phyloP scores from a whole-genome alignment of 1,140 invertebrate genomes.

The Bursaphelenchus mucronatus region DNA sequence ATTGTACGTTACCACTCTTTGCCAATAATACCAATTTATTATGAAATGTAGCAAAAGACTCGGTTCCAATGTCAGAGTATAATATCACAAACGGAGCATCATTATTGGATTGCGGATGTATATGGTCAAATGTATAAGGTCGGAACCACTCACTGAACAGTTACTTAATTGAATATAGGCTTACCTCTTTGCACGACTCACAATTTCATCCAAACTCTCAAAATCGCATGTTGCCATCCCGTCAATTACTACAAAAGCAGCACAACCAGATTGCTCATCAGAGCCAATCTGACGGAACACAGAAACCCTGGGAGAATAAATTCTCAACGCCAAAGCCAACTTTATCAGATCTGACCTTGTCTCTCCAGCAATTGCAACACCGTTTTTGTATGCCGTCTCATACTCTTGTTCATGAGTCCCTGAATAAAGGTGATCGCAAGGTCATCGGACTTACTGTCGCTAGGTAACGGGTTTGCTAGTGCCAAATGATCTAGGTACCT shows the following conservation, averaged over 20 bases:
- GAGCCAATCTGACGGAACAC: constrained; percentile 48
- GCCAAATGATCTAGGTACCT: constrained; percentile 38
- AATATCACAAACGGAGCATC: constrained; percentile 32
- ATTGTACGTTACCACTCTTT: constrained; percentile 18
- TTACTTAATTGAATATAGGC: constrained; percentile 20
- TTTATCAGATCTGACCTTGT: constrained; percentile 44
- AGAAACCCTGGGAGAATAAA: constrained; percentile 52
- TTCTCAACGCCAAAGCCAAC: constrained; percentile 48
- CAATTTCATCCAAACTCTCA: constrained; percentile 2
- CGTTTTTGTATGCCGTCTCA: constrained; percentile 42
- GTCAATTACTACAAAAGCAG: constrained; percentile 31
- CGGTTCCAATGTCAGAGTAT: constrained; percentile 41
- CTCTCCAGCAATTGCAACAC: constrained; percentile 18
- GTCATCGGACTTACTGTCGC: neutral
- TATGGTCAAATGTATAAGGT: constrained; percentile 39
- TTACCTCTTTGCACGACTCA: constrained; percentile 12
- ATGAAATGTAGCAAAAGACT: constrained; percentile 33
- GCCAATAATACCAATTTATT: constrained; percentile 28
- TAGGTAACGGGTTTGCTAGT: constrained; percentile 26
- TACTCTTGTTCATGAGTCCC: constrained; percentile 50
- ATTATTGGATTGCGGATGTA: constrained; percentile 10
- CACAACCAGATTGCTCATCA: constrained; percentile 22
- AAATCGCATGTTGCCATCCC: constrained; percentile 26
- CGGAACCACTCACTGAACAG: constrained; percentile 18
- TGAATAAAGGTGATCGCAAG: constrained; percentile 16